Conservation (phyloP, 2,888 invertebrate species). For the Drosophila borealis region DNA sequence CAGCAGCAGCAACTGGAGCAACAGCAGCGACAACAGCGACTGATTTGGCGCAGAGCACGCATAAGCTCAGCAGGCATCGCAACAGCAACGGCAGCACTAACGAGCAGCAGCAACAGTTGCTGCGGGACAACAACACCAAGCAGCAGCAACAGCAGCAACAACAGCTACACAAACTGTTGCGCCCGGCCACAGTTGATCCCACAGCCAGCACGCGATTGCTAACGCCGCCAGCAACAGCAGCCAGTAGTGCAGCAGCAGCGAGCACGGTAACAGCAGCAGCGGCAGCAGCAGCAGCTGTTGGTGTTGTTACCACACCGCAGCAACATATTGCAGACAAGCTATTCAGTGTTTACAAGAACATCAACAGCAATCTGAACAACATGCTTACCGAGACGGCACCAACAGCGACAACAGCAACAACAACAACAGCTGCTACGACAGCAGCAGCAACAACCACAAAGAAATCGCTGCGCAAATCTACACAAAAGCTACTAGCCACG, state of each 20-base stretch:
- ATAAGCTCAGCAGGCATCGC: slow-evolving; percentile 53
- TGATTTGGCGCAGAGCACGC: slow-evolving; percentile 40
- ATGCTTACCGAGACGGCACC: slow-evolving; percentile 55
- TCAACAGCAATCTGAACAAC: slow-evolving; percentile 68
- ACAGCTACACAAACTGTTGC: slow-evolving; percentile 42
- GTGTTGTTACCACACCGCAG: slow-evolving; percentile 24
- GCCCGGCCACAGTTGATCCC: slow-evolving; percentile 15
- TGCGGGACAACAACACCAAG: slow-evolving; percentile 36
- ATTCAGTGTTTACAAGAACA: slow-evolving; percentile 68
- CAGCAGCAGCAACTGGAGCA: slow-evolving; percentile 25
- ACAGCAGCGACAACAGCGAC: slow-evolving; percentile 43
- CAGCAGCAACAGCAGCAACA: slow-evolving; percentile 38
- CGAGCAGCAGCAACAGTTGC: slow-evolving; percentile 50
- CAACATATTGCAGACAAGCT: slow-evolving; percentile 56
- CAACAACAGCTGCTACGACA: slow-evolving; percentile 21
- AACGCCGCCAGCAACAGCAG: slow-evolving; percentile 23
- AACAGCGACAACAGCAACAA: slow-evolving; percentile 29
- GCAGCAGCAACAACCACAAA: slow-evolving; percentile 64
- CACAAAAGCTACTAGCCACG: slow-evolving; percentile 76
- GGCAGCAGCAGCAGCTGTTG: slow-evolving; percentile 17
- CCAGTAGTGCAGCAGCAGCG: slow-evolving; percentile 23
- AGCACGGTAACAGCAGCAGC: slow-evolving; percentile 28
- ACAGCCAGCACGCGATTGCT: slow-evolving; percentile 46
- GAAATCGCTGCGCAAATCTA: slow-evolving; percentile 75
- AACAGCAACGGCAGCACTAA: slow-evolving; percentile 30